These are phyloP conservation scores for Stegostoma tigrinum DNA, from an alignment of 2,113 vertebrate genomes.

Conservation along the genomic window DNA sequence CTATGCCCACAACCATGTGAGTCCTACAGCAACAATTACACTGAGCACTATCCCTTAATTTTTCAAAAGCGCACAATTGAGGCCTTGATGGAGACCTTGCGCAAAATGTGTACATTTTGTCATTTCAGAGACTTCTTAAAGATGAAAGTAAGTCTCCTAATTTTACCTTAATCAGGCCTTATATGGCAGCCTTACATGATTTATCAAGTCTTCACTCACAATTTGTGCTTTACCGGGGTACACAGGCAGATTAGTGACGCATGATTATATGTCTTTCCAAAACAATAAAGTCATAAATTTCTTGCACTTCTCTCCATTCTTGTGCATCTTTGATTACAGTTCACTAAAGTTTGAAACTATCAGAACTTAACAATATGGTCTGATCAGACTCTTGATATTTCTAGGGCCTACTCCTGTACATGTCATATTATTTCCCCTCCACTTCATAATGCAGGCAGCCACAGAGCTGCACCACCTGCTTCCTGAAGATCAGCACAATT, in stretches of 20 bases:
- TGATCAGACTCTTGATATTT: not conserved
- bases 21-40: not conserved
- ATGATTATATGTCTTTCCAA: not conserved
- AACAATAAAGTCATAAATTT: not conserved
- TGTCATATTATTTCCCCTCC: not conserved
- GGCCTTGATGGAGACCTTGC: not conserved
- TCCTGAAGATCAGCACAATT: not conserved
- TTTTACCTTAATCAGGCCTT: not conserved
- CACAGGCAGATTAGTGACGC: not conserved
- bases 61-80: not conserved
- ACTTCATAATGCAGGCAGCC: not conserved
- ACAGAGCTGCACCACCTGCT: not conserved
- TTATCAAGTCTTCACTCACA: not conserved
- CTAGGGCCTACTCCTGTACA: not conserved
- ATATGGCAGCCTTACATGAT: not conserved
- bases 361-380: not conserved
- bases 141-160: not conserved
- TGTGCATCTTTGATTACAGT: not conserved
- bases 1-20: not conserved
- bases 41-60: not conserved
- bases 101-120: not conserved
- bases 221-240: not conserved
- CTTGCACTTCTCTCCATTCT: not conserved
- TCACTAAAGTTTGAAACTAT: not conserved
- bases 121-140: not conserved